Evolutionary conservation across 2,113 vertebrate species (phyloP).

Genomic region (Sciurus niger): DNA sequence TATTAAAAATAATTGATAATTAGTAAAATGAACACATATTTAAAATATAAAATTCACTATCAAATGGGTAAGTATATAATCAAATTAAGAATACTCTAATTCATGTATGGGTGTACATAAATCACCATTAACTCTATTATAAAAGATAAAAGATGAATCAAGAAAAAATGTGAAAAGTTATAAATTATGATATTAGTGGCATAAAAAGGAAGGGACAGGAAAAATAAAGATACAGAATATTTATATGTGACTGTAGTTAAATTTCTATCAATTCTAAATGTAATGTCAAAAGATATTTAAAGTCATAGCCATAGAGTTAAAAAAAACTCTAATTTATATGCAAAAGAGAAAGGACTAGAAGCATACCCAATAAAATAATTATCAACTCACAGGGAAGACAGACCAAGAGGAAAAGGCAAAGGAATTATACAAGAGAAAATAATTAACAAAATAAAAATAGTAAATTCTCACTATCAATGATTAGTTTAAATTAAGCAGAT

Average conservation of each 20-base stretch:
- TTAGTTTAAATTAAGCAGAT: not conserved
- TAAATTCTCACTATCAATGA: not conserved
- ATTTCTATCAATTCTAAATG: not conserved
- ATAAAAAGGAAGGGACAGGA: not conserved
- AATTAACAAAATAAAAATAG: not conserved
- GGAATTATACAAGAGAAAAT: not conserved
- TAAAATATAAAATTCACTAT: not conserved
- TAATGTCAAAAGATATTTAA: not conserved
- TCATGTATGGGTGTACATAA: not conserved
- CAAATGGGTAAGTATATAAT: not conserved
- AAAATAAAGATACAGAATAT: not conserved
- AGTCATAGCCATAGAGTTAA: not conserved
- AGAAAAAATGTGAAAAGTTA: not conserved
- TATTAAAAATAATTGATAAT: not conserved
- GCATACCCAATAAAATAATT: not conserved
- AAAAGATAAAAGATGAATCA: not conserved
- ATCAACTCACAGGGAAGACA: not conserved
- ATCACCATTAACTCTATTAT: not conserved
- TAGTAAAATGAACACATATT: not conserved
- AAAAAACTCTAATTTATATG: not conserved
- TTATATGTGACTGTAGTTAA: not conserved
- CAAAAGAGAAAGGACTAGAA: not conserved
- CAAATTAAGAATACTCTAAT: not conserved
- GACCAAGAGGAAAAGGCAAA: not conserved
- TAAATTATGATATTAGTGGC: not conserved